A percentile compares a stretch with the other conserved stretches of the same genome.
phyloP scores from a whole-genome alignment of 2,797 vertebrate species.

The Sphenopsis melanotis region DNA sequence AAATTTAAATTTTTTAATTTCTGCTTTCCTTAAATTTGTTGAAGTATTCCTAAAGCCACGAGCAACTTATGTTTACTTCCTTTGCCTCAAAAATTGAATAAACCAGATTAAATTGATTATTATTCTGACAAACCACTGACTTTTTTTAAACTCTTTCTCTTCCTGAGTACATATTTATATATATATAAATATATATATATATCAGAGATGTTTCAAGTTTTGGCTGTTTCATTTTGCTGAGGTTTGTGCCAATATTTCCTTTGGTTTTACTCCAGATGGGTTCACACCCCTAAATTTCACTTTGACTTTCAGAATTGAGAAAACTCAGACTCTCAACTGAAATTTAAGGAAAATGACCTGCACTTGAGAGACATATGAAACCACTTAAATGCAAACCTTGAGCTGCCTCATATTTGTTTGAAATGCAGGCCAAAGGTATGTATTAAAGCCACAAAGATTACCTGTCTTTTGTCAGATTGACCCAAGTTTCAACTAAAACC shows the following conservation, averaged over 20 bases:
- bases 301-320: slow-evolving; percentile 10
- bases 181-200: not conserved
- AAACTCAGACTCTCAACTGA: slow-evolving; percentile 3
- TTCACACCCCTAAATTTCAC: slow-evolving; percentile 50
- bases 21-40: not conserved
- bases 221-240: slow-evolving; percentile 15
- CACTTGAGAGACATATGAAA: slow-evolving; percentile 31
- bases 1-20: not conserved
- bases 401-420: slow-evolving; percentile 23
- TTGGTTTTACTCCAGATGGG: slow-evolving; percentile 1
- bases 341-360: slow-evolving; percentile 39
- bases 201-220: not conserved
- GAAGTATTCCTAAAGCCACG: not conserved
- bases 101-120: not conserved
- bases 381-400: slow-evolving; percentile 20
- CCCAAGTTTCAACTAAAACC: slow-evolving; percentile 20
- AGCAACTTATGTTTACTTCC: not conserved
- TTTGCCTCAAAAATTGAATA: not conserved
- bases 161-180: not conserved
- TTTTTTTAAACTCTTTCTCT: not conserved
- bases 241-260: slow-evolving; percentile 32
- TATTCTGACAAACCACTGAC: not conserved
- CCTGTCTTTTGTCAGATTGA: slow-evolving; percentile 49
- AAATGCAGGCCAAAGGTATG: slow-evolving; percentile 22
- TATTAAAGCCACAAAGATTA: slow-evolving; percentile 31